phyloP scores from a whole-genome alignment of 2,888 invertebrate genomes.

The Syrphus vitripennis region DNA sequence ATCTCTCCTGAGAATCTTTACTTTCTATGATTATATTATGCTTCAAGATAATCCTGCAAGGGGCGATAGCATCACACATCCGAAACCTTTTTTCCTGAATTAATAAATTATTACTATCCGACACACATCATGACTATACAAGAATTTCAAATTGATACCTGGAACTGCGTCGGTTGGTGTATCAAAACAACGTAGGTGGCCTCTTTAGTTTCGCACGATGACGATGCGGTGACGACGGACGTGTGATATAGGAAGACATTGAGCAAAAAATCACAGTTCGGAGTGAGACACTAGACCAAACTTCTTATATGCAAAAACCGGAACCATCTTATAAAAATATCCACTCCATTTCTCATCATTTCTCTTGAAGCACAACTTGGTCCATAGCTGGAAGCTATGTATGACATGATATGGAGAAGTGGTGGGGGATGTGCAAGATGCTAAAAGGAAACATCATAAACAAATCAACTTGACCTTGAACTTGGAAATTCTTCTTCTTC shows the following conservation, averaged over 20 bases:
- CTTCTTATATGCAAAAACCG: constrained; percentile 26
- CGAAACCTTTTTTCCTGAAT: constrained; percentile 18
- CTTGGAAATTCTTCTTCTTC: constrained; percentile 55
- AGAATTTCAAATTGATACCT: constrained; percentile 32
- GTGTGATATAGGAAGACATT: background rate
- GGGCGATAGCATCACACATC: constrained; percentile 26
- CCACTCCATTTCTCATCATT: background rate
- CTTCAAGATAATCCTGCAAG: constrained; percentile 13
- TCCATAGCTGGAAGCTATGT: constrained; percentile 45
- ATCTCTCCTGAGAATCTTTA: background rate
- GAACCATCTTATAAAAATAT: constrained; percentile 39
- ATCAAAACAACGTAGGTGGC: constrained; percentile 52
- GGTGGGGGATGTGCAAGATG: background rate
- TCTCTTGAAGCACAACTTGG: constrained; percentile 2
- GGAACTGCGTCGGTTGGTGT: background rate
- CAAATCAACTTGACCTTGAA: constrained; percentile 63
- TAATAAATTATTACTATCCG: background rate
- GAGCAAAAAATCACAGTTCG: background rate
- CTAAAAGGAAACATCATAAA: constrained; percentile 2
- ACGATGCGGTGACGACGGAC: background rate
- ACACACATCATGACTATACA: background rate
- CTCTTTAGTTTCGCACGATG: constrained; percentile 55
- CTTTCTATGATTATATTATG: background rate
- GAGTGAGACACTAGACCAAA: background rate
- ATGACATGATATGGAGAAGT: too few species aligned